Evolutionary conservation across 2,888 invertebrate species (phyloP), one percentile per base, ranked within the genome.

Genomic region (Encarsia formosa): DNA sequence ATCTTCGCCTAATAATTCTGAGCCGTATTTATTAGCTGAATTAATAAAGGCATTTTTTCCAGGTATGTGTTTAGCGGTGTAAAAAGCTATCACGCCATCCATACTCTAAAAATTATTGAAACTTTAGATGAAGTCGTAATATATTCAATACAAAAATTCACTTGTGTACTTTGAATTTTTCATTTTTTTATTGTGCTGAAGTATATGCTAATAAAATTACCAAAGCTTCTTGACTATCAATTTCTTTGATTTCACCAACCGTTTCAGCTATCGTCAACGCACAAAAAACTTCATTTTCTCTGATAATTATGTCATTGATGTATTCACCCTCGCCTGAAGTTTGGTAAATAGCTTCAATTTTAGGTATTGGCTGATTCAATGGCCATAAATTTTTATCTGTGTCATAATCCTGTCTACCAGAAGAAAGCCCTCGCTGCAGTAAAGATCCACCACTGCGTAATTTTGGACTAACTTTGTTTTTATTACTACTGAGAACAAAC

Each of bases 251-350:
- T 56, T 77, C 80, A 0, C 85, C 86, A 51, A 78, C 74, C 54
- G 77, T 68, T 66, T 81, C 73, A 2, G 57, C 57, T n/a, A 57
- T 11, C 2, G 40, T 87, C 63, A 89, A 85, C 3, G 84, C 82
- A 18, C 81, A 88, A 70, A 79, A 84, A 1, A 91, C 78, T 75
- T 91, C 87, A 6, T 54, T 16, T 0, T 79, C 79, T 43, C 80
- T 76, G 0, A 77, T 76, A 20, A 85, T 83, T 16, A 87, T 76
- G 68, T 93, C 93, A 66, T 87, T 86, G 15, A 85, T 76, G 71
- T 87, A 93, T 50, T 82, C 79, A 0, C 88, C 88, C 69, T 89
- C 88, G 1, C 92, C 93, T 61, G 81, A 76, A 59, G 82, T 81
- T 62, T 85, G 84, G 35, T 81, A 77, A 5, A 84, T 68, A 1